A percentile compares a stretch with the other conserved stretches of the same genome.
Evolutionary conservation across 2,888 invertebrate genomes (phyloP).

Genomic region (Autographa pulchrina): DNA sequence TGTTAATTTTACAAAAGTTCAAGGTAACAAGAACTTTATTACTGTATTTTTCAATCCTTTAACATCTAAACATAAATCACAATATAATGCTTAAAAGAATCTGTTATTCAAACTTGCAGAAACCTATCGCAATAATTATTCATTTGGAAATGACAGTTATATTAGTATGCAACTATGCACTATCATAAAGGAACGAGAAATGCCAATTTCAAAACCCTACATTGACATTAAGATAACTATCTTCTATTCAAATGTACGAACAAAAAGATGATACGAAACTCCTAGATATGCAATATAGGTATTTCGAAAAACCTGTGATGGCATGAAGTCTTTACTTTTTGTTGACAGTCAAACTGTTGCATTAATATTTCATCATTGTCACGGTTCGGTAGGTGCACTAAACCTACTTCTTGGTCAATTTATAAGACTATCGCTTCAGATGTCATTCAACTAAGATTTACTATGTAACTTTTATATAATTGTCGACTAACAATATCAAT

Average conservation of each 20-base stretch:
- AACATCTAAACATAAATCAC: not conserved
- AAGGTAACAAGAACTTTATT: not conserved
- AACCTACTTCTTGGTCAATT: slow-evolving; percentile 37
- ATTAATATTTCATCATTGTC: slow-evolving; percentile 35
- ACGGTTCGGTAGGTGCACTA: slow-evolving; percentile 23
- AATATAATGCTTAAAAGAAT: not conserved
- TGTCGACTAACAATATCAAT: not conserved
- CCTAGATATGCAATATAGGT: slow-evolving; percentile 19
- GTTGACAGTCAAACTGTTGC: slow-evolving; percentile 29
- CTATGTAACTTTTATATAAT: not conserved
- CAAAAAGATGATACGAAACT: slow-evolving; percentile 33
- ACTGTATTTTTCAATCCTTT: not conserved
- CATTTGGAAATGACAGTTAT: slow-evolving; percentile 14
- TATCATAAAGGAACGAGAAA: slow-evolving; percentile 24
- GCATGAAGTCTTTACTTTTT: slow-evolving; percentile 21
- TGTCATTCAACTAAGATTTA: not conserved
- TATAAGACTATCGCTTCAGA: not conserved
- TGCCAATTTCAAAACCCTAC: slow-evolving; percentile 47
- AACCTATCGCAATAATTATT: slow-evolving; percentile 23
- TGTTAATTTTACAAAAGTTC: slow-evolving; percentile 4
- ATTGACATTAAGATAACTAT: slow-evolving; percentile 48
- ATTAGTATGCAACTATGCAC: slow-evolving; percentile 13
- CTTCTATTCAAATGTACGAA: slow-evolving; percentile 34
- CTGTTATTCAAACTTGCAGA: not conserved
- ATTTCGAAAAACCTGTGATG: slow-evolving; percentile 31